Evolutionary conservation across 2,113 vertebrate genomes (phyloP), one percentile per base, ranked within the genome.

Genomic region (Fregata magnificens): DNA sequence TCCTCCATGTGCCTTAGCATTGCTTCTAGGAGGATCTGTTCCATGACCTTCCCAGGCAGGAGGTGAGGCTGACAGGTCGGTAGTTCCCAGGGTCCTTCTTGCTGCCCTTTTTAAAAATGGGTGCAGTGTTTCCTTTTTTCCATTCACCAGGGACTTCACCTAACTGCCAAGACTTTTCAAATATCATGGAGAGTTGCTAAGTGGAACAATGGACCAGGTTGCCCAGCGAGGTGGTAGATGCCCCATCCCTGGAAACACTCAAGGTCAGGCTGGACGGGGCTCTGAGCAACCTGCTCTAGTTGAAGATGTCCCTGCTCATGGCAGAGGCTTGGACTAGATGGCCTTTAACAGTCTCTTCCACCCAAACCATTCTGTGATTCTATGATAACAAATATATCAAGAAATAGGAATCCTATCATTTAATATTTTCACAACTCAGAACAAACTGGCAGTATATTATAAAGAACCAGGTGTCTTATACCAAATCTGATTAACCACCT

Each of bases 301-400:
- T 58, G 32, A 1, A 58, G 56, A 22, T 10, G 56, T 58, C 32
- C 56, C 56, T 58, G 56, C 20, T 6, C 32, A 22, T 2, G 2
- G 56, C 56, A 58, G 56, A 20, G 53, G 19, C n/a, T n/a, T 22
- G 32, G 56, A 9, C 56, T 58, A 8, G 32, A 9, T 58, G 56
- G 4, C 4, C 32, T 58, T 13, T 6, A 6, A 14, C 21, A 13
- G 32, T 58, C 56, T 32, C 32, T 58, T 14, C 32, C 1, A 24
- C 56, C 21, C 56, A 24, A 24, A 59, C 56, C 20, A 6, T 24
- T n/a, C 56, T 59, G 13, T 59, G 56, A n/a, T 59, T 59, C 9
- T 15, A 15, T 19, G 44, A 20, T 12, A 16, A 26, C 0, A 5
- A 38, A 77, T 12, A 1, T 1, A 44, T 6, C 6, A 13, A 16